These are phyloP conservation scores for Coenonympha glycerion DNA, from an alignment of 2,888 invertebrate species.

Conservation along the genomic window DNA sequence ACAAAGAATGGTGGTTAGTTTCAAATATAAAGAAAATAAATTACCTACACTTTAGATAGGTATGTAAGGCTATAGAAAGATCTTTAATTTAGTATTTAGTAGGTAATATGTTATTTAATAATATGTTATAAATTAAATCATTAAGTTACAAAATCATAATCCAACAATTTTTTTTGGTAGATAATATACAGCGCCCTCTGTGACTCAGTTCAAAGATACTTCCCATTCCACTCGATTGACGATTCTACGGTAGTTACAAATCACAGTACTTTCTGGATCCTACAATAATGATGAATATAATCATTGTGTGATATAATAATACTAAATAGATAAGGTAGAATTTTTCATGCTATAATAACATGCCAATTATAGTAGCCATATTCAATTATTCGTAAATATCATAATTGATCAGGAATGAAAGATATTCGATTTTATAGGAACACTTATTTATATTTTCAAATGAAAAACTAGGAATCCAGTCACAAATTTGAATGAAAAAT, in stretches of 20 bases:
- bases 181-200: background rate
- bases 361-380: conserved; percentile 33
- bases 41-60: too few species aligned
- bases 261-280: conserved; percentile 66
- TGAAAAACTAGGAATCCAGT: conserved; percentile 17
- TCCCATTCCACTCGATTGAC: conserved; percentile 50
- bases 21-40: too few species aligned
- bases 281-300: conserved; percentile 53
- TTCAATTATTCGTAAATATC: conserved; percentile 20
- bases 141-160: too few species aligned
- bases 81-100: too few species aligned
- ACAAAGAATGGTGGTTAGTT: too few species aligned
- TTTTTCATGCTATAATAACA: conserved; percentile 36
- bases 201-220: background rate
- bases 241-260: conserved; percentile 59
- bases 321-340: conserved; percentile 34
- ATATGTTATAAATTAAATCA: too few species aligned
- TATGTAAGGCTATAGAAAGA: too few species aligned
- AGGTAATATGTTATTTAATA: too few species aligned
- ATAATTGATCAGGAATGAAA: conserved; percentile 21
- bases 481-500: conserved; percentile 7
- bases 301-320: conserved; percentile 38
- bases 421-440: conserved; percentile 27
- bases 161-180: too few species aligned
- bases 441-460: conserved; percentile 20